These are phyloP conservation scores for Drosophila kambysellisi DNA, from an alignment of 2,888 invertebrate genomes.

Conservation along the genomic window DNA sequence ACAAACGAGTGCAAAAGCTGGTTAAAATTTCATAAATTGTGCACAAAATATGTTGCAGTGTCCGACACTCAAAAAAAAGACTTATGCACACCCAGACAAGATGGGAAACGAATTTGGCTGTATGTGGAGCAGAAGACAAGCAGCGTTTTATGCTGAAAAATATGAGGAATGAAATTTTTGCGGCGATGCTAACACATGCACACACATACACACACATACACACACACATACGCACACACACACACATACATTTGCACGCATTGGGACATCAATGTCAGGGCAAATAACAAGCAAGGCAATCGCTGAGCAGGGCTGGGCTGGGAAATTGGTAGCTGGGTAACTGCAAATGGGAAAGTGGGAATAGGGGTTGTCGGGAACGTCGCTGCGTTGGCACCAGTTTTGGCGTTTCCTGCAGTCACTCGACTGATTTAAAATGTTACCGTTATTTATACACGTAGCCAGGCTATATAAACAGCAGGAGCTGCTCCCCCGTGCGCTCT, in stretches of 20 bases:
- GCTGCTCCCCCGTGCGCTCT: slow-evolving; percentile 13
- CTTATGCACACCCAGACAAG: not conserved
- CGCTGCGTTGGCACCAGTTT: slow-evolving; percentile 65
- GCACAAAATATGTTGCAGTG: slow-evolving; percentile 62
- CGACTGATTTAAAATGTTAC: slow-evolving; percentile 80
- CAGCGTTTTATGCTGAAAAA: slow-evolving; percentile 50
- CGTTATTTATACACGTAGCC: slow-evolving; percentile 78
- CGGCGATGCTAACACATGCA: slow-evolving; percentile 43
- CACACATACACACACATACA: slow-evolving; percentile 13
- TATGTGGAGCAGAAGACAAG: slow-evolving; percentile 34
- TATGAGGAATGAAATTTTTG: slow-evolving; percentile 72
- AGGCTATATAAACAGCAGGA: slow-evolving; percentile 71
- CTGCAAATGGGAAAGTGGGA: slow-evolving; percentile 41
- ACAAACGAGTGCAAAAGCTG: slow-evolving; percentile 38
- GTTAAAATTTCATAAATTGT: slow-evolving; percentile 68
- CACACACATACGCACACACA: slow-evolving; percentile 17
- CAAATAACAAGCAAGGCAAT: slow-evolving; percentile 33
- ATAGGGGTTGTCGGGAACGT: slow-evolving; percentile 60
- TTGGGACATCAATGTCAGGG: slow-evolving; percentile 69
- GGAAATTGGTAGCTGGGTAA: slow-evolving; percentile 42
- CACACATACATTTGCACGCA: slow-evolving; percentile 14
- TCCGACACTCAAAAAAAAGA: slow-evolving; percentile 32
- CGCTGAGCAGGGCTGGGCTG: slow-evolving; percentile 18
- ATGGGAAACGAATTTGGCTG: slow-evolving; percentile 20
- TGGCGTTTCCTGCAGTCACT: slow-evolving; percentile 75